Evolutionary conservation across 2,113 vertebrate species (phyloP).

Genomic region (Tricholaema leucomelas): DNA sequence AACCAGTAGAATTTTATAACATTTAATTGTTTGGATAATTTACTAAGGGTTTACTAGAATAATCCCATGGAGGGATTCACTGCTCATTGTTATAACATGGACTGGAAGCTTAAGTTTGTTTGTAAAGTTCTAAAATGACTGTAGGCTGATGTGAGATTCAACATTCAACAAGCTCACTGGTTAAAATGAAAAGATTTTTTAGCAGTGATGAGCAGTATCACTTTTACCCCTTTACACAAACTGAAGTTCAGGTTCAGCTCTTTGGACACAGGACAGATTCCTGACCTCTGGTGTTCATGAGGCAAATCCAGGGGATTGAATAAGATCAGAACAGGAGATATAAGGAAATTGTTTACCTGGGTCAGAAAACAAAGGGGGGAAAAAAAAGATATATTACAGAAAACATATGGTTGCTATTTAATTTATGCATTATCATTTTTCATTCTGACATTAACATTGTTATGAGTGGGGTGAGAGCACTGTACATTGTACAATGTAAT

Average conservation of each 20-base stretch:
- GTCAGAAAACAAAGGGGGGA: constrained; percentile 40
- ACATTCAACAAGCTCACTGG: neutral
- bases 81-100: constrained; percentile 10
- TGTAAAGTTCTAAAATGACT: constrained; percentile 11
- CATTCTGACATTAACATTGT: constrained; percentile 86
- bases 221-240: constrained; percentile 6
- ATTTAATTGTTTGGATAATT: constrained; percentile 23
- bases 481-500: constrained; percentile 89
- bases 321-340: constrained; percentile 41
- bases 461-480: constrained; percentile 74
- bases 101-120: constrained; percentile 41
- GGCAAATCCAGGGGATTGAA: constrained; percentile 8
- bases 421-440: constrained; percentile 93
- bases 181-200: constrained; percentile 10
- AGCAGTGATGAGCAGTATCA: neutral
- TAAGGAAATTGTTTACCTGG: constrained; percentile 67
- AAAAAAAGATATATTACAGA: constrained; percentile 71
- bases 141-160: neutral
- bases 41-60: constrained; percentile 11
- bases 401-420: constrained; percentile 92
- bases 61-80: constrained; percentile 10
- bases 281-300: neutral
- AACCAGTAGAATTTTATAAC: constrained; percentile 23
- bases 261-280: neutral
- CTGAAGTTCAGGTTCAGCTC: neutral